Percentiles rank a stretch among this genome's conserved stretches.
Conservation (phyloP, 2,888 invertebrate genomes). For the Eupithecia insigniata region DNA sequence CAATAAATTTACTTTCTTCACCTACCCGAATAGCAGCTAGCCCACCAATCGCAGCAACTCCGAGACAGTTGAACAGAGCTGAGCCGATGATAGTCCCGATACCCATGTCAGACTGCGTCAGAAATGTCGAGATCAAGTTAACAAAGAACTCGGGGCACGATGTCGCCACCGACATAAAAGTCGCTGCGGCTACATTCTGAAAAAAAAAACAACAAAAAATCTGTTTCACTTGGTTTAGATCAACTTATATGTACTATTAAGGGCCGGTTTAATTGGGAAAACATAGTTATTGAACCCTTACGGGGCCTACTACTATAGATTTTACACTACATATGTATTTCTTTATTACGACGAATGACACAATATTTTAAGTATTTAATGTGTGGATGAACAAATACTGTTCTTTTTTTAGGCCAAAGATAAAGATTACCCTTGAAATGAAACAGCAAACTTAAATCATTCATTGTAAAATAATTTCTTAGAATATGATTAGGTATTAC, state of each 20-base stretch:
- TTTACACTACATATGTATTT: not conserved
- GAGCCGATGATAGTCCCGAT: slow-evolving; percentile 95
- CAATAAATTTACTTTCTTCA: no score
- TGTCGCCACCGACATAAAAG: slow-evolving; percentile 98
- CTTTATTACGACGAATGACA: not conserved
- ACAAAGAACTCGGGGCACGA: slow-evolving; percentile 97
- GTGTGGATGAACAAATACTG: not conserved
- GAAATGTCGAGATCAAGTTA: slow-evolving; percentile 93
- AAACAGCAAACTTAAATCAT: no score
- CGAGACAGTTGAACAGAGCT: slow-evolving; percentile 93
- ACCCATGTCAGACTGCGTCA: slow-evolving; percentile 93
- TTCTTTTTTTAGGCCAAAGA: no score
- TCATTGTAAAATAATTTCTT: not conserved
- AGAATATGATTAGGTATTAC: no score
- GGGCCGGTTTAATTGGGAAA: not conserved
- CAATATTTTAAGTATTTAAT: not conserved
- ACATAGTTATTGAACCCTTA: not conserved
- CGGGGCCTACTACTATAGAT: not conserved
- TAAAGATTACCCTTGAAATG: no score
- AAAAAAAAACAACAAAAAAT: slow-evolving; percentile 38
- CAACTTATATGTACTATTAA: no score
- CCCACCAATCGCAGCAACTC: slow-evolving; percentile 92
- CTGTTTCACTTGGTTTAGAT: not conserved
- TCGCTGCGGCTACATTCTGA: slow-evolving; percentile 97
- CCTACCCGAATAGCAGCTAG: slow-evolving; percentile 88